Base-by-base conservation (phyloP, 2,113 vertebrate genomes). In the Promerops cafer region DNA sequence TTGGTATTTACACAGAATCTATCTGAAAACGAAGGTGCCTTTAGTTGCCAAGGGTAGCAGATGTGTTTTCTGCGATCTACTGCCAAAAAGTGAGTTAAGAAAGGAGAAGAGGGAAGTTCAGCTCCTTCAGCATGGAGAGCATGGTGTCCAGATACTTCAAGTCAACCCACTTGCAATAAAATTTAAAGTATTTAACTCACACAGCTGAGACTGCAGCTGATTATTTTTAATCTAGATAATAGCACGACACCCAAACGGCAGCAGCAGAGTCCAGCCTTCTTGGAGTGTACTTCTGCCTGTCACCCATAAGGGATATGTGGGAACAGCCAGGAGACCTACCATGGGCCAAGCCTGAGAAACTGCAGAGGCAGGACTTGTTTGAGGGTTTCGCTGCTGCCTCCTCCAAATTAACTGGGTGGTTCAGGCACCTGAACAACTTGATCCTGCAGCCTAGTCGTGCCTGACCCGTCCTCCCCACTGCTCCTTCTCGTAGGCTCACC, bases 11-110 rank as follows among this genome's bases (percentile, higher is more conserved):
- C 65, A 92, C 49, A 79, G 76, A 96, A 90, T 72, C 57, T 71
- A 57, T 89, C 65, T 78, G 77, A 94, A 96, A 92, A 92, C 0
- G 10, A 92, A 95, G 93, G 76, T 95, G 61, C 11, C 53, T 95
- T 76, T 76, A 39, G 45, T 94, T 96, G 92, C 90, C 94, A 94
- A 96, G 76, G 77, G 69, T 82, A 96, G 88, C 92, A 96, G 92
- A 96, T 84, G 50, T 95, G 85, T 90, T 96, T 96, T 91, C 66
- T 94, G 56, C 69, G 92, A 87, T 31, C 37, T 81, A 40, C 61
- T 92, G 90, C 88, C 90, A 97, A 92, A 84, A 84, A 90, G 28
- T 77, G 92, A 93, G 90, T 86, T 68, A 92, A 90, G 68, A 68
- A 91, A 90, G 52, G 45, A 90, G 35, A 93, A 92, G 80, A 77